Evolutionary conservation across 2,797 vertebrate genomes (phyloP).

Genomic region (Tragopan temminckii): DNA sequence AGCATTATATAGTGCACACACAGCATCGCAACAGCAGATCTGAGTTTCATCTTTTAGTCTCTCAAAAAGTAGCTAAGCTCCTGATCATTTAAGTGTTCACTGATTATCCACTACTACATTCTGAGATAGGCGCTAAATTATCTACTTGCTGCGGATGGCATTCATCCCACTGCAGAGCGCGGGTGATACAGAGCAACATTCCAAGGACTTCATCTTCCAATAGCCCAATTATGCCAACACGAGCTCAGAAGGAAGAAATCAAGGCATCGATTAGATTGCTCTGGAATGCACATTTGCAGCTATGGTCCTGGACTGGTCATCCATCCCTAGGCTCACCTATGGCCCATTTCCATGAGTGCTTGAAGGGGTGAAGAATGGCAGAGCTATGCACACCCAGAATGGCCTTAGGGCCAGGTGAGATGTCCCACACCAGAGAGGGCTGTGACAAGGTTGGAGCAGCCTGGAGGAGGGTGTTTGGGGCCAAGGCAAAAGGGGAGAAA

Average conservation of each 20-base stretch:
- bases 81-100: constrained; percentile 1
- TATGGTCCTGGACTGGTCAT: neutral
- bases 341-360: neutral
- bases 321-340: neutral
- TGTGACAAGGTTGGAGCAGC: fast-evolving
- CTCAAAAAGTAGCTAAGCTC: constrained; percentile 12
- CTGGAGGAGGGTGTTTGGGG: neutral
- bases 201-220: neutral
- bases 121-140: constrained; percentile 36
- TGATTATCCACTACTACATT: constrained; percentile 54
- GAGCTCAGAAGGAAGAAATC: neutral
- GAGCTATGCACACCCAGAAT: neutral
- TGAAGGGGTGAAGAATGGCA: neutral
- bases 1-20: neutral
- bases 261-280: neutral
- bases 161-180: neutral
- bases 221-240: neutral
- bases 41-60: neutral
- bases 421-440: neutral
- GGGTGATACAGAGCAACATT: neutral
- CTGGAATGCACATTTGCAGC: neutral
- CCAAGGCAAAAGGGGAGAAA: neutral
- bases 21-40: neutral
- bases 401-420: neutral
- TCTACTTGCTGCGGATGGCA: constrained; percentile 57